phyloP scores from a whole-genome alignment of 2,888 invertebrate species.

The Hipparchia sbordonii region DNA sequence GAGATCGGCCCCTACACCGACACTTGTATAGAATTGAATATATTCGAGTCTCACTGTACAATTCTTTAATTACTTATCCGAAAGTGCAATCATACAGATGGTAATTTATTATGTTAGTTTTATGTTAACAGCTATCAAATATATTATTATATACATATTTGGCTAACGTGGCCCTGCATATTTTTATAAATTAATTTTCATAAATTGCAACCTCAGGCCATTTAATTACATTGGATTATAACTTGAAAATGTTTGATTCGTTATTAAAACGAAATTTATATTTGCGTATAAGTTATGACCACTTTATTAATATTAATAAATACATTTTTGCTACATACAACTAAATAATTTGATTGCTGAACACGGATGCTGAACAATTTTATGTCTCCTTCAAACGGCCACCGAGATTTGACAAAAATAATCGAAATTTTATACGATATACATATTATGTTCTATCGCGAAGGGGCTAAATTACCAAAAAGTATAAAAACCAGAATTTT shows the following conservation, averaged over 20 bases:
- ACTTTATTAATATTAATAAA: background rate
- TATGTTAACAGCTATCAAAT: background rate
- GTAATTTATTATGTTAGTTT: conserved; percentile 40
- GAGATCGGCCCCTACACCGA: too few relatives aligned
- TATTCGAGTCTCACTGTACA: conserved; percentile 41
- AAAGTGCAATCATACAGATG: conserved; percentile 40
- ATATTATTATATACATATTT: background rate
- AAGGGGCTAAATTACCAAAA: too few relatives aligned
- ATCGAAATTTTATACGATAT: too few relatives aligned
- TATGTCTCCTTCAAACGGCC: background rate
- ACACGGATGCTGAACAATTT: background rate
- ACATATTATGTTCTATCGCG: too few relatives aligned
- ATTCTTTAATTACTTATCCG: conserved; percentile 22
- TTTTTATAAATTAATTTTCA: background rate
- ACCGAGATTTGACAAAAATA: background rate
- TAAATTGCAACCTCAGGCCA: background rate
- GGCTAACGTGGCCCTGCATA: background rate
- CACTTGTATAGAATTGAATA: conserved; percentile 20
- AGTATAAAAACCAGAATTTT: too few relatives aligned
- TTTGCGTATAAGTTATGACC: background rate
- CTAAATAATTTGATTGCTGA: background rate
- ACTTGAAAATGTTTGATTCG: background rate
- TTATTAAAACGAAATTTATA: background rate
- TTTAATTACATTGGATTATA: background rate
- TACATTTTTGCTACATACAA: background rate